These are phyloP conservation scores for Orientallactaga sibirica DNA, from an alignment of 2,797 vertebrate species.

Conservation along the genomic window DNA sequence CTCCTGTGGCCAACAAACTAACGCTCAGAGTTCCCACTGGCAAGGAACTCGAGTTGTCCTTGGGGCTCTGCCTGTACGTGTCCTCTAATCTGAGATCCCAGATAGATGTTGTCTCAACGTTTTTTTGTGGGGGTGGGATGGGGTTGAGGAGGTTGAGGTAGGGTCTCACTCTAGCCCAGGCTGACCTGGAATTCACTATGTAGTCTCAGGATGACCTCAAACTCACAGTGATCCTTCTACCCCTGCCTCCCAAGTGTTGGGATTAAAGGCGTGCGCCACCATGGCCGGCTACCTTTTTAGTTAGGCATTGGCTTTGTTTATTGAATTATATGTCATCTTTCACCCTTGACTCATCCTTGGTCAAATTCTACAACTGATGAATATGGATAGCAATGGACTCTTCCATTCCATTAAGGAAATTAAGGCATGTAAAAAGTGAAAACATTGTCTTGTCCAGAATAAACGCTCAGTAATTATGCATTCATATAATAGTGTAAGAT, in stretches of 20 bases:
- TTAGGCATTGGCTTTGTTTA: neutral
- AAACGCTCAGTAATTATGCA: neutral
- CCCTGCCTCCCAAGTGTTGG: too few relatives aligned
- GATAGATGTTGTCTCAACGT: neutral
- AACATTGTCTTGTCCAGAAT: neutral
- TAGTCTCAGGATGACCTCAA: too few relatives aligned
- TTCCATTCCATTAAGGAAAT: slow-evolving; percentile 6
- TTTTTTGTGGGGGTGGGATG: neutral
- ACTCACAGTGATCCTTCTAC: too few relatives aligned
- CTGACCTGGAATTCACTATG: too few relatives aligned
- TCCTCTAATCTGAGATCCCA: slow-evolving; percentile 1
- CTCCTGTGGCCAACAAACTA: neutral
- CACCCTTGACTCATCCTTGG: neutral
- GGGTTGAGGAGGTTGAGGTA: too few relatives aligned
- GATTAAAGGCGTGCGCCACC: too few relatives aligned
- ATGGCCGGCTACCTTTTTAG: too few relatives aligned
- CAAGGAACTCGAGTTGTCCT: neutral
- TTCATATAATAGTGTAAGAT: slow-evolving; percentile 7
- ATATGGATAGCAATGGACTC: neutral
- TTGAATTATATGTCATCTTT: slow-evolving; percentile 34
- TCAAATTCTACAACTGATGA: slow-evolving; percentile 50
- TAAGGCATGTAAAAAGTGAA: neutral
- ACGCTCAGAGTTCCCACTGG: neutral
- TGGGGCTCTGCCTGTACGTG: neutral
- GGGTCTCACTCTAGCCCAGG: too few relatives aligned